phyloP scores from a whole-genome alignment of 2,113 vertebrate species.

The Mus pahari region DNA sequence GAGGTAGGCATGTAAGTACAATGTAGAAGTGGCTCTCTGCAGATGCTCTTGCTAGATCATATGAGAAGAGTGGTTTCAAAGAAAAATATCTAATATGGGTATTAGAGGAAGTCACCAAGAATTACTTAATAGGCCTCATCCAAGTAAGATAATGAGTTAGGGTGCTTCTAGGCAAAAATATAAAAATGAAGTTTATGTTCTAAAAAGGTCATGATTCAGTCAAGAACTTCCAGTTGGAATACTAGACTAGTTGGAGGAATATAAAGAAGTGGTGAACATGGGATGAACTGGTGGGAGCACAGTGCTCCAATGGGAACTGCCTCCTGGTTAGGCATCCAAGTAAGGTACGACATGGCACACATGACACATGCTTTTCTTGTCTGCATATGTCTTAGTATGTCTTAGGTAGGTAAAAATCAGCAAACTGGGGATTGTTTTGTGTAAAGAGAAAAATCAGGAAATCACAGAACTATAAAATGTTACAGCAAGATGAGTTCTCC shows the following conservation, averaged over 20 bases:
- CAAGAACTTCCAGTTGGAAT: not conserved
- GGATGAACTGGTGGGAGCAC: not conserved
- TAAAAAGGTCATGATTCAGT: not conserved
- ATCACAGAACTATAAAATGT: not conserved
- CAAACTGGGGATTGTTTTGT: not conserved
- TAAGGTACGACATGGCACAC: too few species aligned
- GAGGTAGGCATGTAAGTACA: not conserved
- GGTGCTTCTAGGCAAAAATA: not conserved
- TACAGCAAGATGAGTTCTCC: not conserved
- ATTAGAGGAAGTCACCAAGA: not conserved
- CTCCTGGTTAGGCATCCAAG: too few species aligned
- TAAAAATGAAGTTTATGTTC: not conserved
- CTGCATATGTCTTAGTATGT: not conserved
- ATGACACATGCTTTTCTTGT: not conserved
- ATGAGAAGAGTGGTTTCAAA: not conserved
- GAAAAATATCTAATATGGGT: too few species aligned
- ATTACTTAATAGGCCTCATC: not conserved
- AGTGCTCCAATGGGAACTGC: not conserved
- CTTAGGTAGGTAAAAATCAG: not conserved
- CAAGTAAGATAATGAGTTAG: not conserved
- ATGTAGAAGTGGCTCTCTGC: not conserved
- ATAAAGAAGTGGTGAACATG: not conserved
- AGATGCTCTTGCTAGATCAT: not conserved
- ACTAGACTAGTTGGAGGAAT: not conserved
- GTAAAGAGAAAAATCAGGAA: not conserved